Base-by-base conservation (phyloP, 2,888 invertebrate genomes). In the Nomada goodeniana region DNA sequence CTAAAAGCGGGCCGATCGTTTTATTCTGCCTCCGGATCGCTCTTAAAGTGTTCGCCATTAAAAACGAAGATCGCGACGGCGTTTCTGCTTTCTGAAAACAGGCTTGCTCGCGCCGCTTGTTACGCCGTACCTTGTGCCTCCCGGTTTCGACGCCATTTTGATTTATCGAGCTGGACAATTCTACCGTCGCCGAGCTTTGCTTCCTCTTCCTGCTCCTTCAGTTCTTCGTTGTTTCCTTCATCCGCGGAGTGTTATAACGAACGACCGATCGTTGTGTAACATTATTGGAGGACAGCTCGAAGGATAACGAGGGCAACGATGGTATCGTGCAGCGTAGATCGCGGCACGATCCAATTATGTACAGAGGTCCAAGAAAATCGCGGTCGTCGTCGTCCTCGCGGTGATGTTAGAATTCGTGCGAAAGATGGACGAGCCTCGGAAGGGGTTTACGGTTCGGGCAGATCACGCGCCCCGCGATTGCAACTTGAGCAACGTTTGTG, bases 1-100 rank as follows among this genome's bases (percentile, higher is more conserved):
- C 83, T 75, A 77, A 82, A 72, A 83, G 82, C 77, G 69, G 57
- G 61, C 73, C 55, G 74, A 72, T 86, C 84, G 72, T 80, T 65
- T 75, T 75, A 81, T 72, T 81, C 65, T 47, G 20, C 29, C 61
- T 15, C 23, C 42, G 68, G 67, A 71, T 76, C 47, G 44, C 29
- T 67, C 76, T 76, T 52, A 71, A 76, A 76, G 44, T 29, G 55
- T 68, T 18, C 61, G 44, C 73, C 61, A 44, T 72, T 80, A 61
- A 80, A 71, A 55, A 59, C 47, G 29, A 2, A 50, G 70, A 61
- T 79, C 61, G 13, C 71, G 20, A 0, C 60, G 23, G 10, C 53
- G 44, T 36, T 61, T 13, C 13, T 60, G 61, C 29, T 47, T 15
- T 63, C 23, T 29, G 18, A 2, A 59, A 57, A 18, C 20, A n/a